phyloP scores from a whole-genome alignment of 2,888 invertebrate genomes.

The Cryptocephalus moraei region DNA sequence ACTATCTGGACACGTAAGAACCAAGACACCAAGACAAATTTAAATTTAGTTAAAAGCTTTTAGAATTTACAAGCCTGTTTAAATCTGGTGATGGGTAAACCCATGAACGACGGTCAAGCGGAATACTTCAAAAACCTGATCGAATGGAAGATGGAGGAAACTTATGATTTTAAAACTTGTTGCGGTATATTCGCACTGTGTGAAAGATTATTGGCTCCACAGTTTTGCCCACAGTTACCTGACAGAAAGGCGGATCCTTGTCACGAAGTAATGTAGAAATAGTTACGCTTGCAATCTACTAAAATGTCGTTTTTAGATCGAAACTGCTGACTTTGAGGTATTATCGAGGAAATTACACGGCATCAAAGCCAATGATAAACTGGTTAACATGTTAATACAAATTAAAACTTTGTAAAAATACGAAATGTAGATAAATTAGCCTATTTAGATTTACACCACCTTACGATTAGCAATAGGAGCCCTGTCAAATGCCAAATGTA shows the following conservation, averaged over 20 bases:
- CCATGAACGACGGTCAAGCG: conserved; percentile 43
- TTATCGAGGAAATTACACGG: conserved; percentile 47
- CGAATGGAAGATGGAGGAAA: conserved; percentile 43
- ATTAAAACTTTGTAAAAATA: not conserved
- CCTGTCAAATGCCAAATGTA: too few species aligned
- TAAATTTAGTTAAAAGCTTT: not conserved
- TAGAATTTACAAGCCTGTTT: conserved; percentile 48
- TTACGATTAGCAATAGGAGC: too few species aligned
- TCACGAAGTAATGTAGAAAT: conserved; percentile 45
- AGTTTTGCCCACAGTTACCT: conserved; percentile 39
- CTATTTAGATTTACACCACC: too few species aligned
- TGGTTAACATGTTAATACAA: not conserved
- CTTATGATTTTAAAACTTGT: conserved; percentile 63
- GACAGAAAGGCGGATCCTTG: conserved; percentile 55
- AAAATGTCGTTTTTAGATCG: conserved; percentile 43
- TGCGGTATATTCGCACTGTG: conserved; percentile 69
- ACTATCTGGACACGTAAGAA: conserved; percentile 41
- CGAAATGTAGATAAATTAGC: not conserved
- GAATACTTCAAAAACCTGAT: conserved; percentile 41
- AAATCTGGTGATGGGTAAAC: conserved; percentile 55
- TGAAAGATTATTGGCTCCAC: conserved; percentile 56
- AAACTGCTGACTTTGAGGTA: conserved; percentile 58
- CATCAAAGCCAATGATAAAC: conserved; percentile 38
- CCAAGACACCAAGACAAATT: not conserved
- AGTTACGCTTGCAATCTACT: not conserved